Evolutionary conservation across 2,797 vertebrate species (phyloP).

Genomic region (Pterois miles): DNA sequence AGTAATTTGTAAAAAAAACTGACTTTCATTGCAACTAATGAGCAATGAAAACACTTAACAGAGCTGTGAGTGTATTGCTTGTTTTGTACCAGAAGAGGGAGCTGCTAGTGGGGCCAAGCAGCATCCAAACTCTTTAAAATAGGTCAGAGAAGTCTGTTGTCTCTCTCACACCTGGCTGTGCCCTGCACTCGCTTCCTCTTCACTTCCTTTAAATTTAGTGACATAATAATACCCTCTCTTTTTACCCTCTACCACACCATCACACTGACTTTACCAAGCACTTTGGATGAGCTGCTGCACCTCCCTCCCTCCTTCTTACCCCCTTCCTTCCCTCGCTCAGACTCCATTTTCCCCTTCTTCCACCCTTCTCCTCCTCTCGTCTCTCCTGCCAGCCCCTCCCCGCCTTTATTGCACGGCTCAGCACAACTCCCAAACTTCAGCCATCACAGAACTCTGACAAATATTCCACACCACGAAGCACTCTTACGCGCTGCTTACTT

Average conservation of each 20-base stretch:
- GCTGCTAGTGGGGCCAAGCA: conserved; percentile 53
- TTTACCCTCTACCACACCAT: background rate
- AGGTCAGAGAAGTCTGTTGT: conserved; percentile 72
- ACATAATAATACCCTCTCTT: conserved; percentile 36
- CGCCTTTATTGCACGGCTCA: conserved; percentile 72
- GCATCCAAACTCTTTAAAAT: conserved; percentile 67
- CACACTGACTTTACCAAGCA: conserved; percentile 23
- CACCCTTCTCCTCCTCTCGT: conserved; percentile 32
- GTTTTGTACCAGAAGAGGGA: conserved; percentile 76
- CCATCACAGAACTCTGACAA: conserved; percentile 76
- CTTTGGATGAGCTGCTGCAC: conserved; percentile 10
- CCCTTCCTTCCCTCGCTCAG: background rate
- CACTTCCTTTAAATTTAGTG: conserved; percentile 30
- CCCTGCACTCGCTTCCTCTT: conserved; percentile 22
- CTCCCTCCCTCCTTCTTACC: background rate
- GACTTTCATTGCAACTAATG: conserved; percentile 66
- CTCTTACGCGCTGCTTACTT: conserved; percentile 71
- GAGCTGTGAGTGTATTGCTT: conserved; percentile 24
- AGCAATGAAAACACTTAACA: conserved; percentile 57
- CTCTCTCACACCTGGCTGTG: conserved; percentile 58
- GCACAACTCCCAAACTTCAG: conserved; percentile 77
- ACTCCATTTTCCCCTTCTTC: conserved; percentile 22
- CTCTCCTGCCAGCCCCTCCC: conserved; percentile 43
- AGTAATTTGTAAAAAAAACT: conserved; percentile 48
- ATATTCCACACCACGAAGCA: conserved; percentile 73